These are phyloP conservation scores for Plusia festucae DNA, from an alignment of 2,888 invertebrate genomes.

Conservation along the genomic window DNA sequence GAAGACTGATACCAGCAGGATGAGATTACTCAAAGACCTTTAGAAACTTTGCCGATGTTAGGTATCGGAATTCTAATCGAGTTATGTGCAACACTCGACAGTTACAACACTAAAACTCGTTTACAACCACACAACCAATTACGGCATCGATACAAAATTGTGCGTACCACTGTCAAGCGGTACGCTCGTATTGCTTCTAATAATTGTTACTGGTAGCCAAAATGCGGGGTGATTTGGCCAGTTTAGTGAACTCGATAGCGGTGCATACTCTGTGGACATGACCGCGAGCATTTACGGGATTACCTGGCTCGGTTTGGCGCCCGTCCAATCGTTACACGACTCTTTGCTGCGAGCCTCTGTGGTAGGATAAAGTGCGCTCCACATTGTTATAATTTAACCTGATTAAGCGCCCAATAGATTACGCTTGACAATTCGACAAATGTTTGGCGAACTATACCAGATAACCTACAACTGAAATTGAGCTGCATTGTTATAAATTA, in stretches of 20 bases:
- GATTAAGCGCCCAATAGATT: slow-evolving; percentile 18
- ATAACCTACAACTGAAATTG: background rate
- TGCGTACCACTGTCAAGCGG: slow-evolving; percentile 25
- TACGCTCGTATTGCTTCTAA: slow-evolving; percentile 39
- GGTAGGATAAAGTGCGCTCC: slow-evolving; percentile 34
- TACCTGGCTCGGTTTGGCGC: slow-evolving; percentile 77
- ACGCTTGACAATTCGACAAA: slow-evolving; percentile 1
- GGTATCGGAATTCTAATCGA: slow-evolving; percentile 27
- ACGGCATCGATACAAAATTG: slow-evolving; percentile 32
- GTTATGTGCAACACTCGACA: slow-evolving; percentile 18
- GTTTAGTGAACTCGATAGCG: slow-evolving; percentile 61
- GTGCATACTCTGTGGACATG: slow-evolving; percentile 58
- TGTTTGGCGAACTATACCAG: background rate
- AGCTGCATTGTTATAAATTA: background rate
- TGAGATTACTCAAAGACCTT: slow-evolving; percentile 24
- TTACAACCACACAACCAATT: slow-evolving; percentile 42
- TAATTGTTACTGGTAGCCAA: slow-evolving; percentile 50
- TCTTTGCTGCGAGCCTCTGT: slow-evolving; percentile 39
- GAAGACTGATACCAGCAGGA: slow-evolving; percentile 12
- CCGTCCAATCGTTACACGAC: slow-evolving; percentile 61
- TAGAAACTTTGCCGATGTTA: slow-evolving; percentile 27
- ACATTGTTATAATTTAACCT: slow-evolving; percentile 25
- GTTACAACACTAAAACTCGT: slow-evolving; percentile 30
- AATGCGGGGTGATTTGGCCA: slow-evolving; percentile 48
- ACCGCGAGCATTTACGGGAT: slow-evolving; percentile 67